Base-by-base conservation (phyloP, 2,888 invertebrate species). In the Galeopsomyia nigrocyanea region DNA sequence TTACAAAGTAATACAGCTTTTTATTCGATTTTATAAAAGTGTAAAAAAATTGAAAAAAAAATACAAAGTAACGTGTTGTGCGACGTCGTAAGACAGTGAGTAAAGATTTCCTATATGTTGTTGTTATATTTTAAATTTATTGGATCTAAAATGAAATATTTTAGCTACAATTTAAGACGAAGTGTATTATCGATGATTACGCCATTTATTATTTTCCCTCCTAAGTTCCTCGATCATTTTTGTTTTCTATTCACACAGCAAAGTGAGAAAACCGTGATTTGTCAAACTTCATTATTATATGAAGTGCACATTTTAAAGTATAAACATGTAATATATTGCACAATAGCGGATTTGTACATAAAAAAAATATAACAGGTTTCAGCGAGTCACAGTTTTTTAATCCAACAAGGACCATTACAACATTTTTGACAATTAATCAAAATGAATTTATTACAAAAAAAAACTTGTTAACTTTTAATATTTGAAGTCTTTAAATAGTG, bases 341-440 rank as follows among this genome's bases (percentile, higher is more conserved):
- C 56, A 67, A 67, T 71, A 71, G 51, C 62, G 51, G 67, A 72
- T 14, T 51, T 72, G 71, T 72, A 68, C 19, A 67, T 67, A 71
- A 57, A 50, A 57, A 50, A 66, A 71, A 39, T 62, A 68, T 63
- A 58, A 68, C 68, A 65, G 63, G 67, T 67, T 71, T 61, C 70
- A 65, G 65, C 61, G 61, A 66, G 16, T 71, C 31, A 63, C 68
- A 73, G 76, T 79, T 82, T 82, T 82, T 79, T 79, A 82, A 82
- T 75, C 71, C 75, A 82, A 68, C 49, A 73, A 77, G 79, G 81
- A 82, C 80, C 80, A 82, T 79, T 80, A 77, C 77, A 79, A 77
- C 68, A 79, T 77, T 79, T 81, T 82, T 73, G 62, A 77, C 64
- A 73, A 76, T 73, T 73, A 77, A 81, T 81, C 76, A 77, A 80